Base-by-base conservation (phyloP, 2,888 invertebrate species). In the Rhingia campestris region DNA sequence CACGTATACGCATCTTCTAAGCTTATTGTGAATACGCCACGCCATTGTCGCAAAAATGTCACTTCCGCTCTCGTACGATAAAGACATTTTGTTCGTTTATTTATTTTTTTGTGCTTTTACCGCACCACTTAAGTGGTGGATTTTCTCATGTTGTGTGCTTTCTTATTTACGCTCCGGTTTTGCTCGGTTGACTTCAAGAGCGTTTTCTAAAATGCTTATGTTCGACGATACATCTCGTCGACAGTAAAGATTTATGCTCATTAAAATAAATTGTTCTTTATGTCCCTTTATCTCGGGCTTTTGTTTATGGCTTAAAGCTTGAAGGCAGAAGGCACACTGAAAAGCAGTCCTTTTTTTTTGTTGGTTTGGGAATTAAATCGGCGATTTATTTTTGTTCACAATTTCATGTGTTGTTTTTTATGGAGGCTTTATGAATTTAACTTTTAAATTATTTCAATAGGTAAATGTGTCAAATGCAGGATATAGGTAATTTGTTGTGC, bases 181-280 rank as follows among this genome's bases (percentile, higher is more conserved):
- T 35, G n/a, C 12, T 56, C 4, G 49, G 22, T 56, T 54, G 7
- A 30, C 9, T 61, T 43, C 53, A 30, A 35, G 30, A 53, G 30
- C 54, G 53, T 49, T 54, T 73, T 53, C 45, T 45, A 47, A 61
- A 63, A 58, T 61, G 45, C 14, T 45, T 45, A 45, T 39, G 63
- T 12, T 63, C 53, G 12, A 61, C 56, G 43, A 49, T 56, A 64
- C 74, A 56, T 74, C 56, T 67, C 32, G 66, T 58, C 64, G 58
- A 37, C 32, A 51, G 51, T 58, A 56, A 69, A 76, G 75, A 76
- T 76, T 76, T 67, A 76, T 76, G 75, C 75, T 76, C 75, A 76
- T 76, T 76, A 76, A 76, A 76, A 76, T 76, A 76, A 76, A 76
- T 76, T 76, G 75, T 67, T 69, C 53, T 69, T 76, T 67, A 67